Evolutionary conservation across 2,113 vertebrate genomes (phyloP).

Genomic region (Sapajus apella): DNA sequence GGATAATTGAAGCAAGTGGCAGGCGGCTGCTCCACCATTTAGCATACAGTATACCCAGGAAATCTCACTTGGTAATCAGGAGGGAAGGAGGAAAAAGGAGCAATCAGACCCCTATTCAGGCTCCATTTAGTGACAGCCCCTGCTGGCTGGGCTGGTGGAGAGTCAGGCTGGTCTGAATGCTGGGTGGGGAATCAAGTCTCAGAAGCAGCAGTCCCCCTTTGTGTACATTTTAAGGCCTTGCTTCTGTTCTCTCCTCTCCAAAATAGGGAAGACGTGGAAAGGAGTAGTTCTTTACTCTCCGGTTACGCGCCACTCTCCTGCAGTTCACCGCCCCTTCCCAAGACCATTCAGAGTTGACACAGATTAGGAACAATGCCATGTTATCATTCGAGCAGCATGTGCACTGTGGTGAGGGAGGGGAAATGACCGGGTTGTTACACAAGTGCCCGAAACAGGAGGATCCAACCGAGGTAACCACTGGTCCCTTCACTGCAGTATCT

Average conservation of each 20-base stretch:
- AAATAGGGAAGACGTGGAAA: not conserved
- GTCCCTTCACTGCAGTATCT: not conserved
- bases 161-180: slow-evolving; percentile 20
- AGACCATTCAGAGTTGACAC: not conserved
- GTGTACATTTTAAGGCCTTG: slow-evolving; percentile 17
- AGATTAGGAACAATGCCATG: not conserved
- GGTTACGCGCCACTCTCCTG: not conserved
- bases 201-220: not conserved
- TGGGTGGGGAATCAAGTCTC: not conserved
- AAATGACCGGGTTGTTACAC: not conserved
- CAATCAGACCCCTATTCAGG: slow-evolving; percentile 89
- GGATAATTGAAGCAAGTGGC: slow-evolving; percentile 86
- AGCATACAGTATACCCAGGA: slow-evolving; percentile 88
- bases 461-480: not conserved
- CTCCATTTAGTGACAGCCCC: slow-evolving; percentile 86
- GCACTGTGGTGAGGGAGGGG: not conserved
- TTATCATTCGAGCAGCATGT: not conserved
- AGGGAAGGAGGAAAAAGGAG: slow-evolving; percentile 82
- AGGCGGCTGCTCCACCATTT: slow-evolving; percentile 84
- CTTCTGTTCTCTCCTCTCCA: not conserved
- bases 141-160: slow-evolving; percentile 70
- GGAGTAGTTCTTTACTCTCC: not conserved
- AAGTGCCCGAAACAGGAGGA: not conserved
- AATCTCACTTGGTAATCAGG: slow-evolving; percentile 88
- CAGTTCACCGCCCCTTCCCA: not conserved